A percentile compares a stretch with the other conserved stretches of the same genome.
Conservation (phyloP, 2,888 invertebrate species). For the Xestia c-nigrum region DNA sequence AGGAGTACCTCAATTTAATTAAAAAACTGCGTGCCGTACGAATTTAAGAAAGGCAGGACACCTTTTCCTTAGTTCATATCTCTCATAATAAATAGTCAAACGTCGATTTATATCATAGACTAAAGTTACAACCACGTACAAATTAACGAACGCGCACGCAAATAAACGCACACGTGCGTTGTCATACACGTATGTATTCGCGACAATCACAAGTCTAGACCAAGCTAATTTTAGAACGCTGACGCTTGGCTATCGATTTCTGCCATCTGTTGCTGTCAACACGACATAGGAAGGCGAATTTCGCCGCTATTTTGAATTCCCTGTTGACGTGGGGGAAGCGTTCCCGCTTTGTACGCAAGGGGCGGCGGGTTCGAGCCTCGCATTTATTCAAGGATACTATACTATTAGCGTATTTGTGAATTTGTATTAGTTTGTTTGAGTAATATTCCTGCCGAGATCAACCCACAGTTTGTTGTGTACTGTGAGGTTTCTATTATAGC, state of each 20-base stretch:
- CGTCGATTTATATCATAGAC: neutral
- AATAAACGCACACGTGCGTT: neutral
- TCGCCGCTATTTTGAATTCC: conserved; percentile 12
- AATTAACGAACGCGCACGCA: neutral
- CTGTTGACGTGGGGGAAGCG: conserved; percentile 37
- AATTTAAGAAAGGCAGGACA: neutral
- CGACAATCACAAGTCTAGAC: neutral
- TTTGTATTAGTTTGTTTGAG: conserved; percentile 26
- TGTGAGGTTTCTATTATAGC: conserved; percentile 60
- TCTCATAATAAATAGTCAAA: neutral
- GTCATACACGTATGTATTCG: neutral
- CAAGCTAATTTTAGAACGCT: conserved; percentile 5
- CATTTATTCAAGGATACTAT: neutral
- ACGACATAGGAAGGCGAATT: conserved; percentile 4
- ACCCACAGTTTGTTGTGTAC: conserved; percentile 47
- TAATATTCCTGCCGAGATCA: conserved; percentile 59
- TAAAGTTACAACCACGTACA: neutral
- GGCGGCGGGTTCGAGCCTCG: conserved; percentile 52
- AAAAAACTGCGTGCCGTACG: neutral
- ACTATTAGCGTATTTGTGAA: conserved; percentile 31
- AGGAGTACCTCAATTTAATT: neutral
- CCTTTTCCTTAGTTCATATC: neutral
- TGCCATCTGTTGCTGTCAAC: conserved; percentile 12
- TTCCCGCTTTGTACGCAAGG: conserved; percentile 9
- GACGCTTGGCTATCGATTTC: neutral